Evolutionary conservation across 2,113 vertebrate species (phyloP).

Genomic region (Ceratotherium simum): DNA sequence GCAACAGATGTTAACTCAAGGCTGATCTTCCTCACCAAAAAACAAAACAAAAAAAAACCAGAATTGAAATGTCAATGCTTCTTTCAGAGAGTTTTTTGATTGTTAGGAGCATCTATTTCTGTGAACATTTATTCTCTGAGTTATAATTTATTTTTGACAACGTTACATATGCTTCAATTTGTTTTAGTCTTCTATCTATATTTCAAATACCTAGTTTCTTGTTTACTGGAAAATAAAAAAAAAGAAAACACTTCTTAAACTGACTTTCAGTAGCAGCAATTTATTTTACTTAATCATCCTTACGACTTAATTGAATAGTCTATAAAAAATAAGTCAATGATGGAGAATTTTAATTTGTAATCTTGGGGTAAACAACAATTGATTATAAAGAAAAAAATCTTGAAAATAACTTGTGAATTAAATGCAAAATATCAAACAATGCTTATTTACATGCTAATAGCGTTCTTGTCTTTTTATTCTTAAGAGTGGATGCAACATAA

Average conservation of each 20-base stretch:
- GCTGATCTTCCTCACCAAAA: too few species aligned
- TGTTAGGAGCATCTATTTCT: not conserved
- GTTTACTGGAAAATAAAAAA: not conserved
- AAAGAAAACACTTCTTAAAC: not conserved
- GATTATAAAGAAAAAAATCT: not conserved
- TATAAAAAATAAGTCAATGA: not conserved
- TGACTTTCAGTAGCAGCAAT: not conserved
- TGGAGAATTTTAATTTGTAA: constrained; percentile 47
- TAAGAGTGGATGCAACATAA: not conserved
- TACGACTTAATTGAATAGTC: constrained; percentile 38
- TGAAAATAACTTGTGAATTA: constrained; percentile 22
- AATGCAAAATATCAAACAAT: not conserved
- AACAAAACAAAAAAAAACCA: too few species aligned
- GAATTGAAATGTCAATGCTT: not conserved
- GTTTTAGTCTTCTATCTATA: not conserved
- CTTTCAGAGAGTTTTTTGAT: not conserved
- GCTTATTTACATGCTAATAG: not conserved
- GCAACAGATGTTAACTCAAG: too few species aligned
- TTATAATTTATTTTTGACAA: not conserved
- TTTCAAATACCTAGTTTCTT: not conserved
- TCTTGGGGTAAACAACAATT: not conserved
- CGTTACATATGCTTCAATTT: not conserved
- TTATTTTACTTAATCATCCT: constrained; percentile 37
- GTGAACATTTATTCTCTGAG: not conserved
- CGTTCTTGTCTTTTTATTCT: not conserved